Base-by-base conservation (phyloP, 2,888 invertebrate genomes). In the Melinaea marsaeus region DNA sequence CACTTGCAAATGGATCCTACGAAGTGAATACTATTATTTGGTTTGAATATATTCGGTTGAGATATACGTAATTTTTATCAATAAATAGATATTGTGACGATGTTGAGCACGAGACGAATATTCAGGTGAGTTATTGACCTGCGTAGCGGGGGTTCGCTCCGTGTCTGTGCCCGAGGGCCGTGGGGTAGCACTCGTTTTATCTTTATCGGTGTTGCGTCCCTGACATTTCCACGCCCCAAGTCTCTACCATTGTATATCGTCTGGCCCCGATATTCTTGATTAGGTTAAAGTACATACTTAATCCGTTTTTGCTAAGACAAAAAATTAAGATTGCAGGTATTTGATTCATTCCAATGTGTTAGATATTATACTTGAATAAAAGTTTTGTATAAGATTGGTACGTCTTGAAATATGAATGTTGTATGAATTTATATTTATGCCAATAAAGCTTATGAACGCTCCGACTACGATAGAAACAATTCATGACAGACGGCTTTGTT, bases 191-290 rank as follows among this genome's bases (percentile, higher is more conserved):
- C 74, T 64, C 72, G 67, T 72, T 75, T 80, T 83, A 86, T 86
- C 83, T 83, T 76, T 83, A 80, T 83, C 75, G 77, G 66, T 71
- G 68, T 67, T 64, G 73, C 73, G 86, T 79, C 87, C 87, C 69
- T 87, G 87, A 87, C 86, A 88, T 87, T 86, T 86, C 79, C 80
- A 78, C 83, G 72, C 81, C 84, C 78, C 74, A 69, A 74, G 73
- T 75, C 72, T 68, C 69, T 57, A 65, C 59, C 66, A 67, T 70
- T 66, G 67, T 62, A 67, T 66, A 60, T 60, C 61, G 42, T 55
- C 56, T 57, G 55, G 59, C 51, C 56, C 22, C 51, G 33, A 35
- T 33, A 34, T 55, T 60, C 55, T 34, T 55, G 55, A 46, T 46
- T 60, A 34, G 42, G 35, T 54, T 54, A 51, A 54, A 45, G 22